Base-by-base conservation (phyloP, 2,113 vertebrate genomes). In the Aepyceros melampus region DNA sequence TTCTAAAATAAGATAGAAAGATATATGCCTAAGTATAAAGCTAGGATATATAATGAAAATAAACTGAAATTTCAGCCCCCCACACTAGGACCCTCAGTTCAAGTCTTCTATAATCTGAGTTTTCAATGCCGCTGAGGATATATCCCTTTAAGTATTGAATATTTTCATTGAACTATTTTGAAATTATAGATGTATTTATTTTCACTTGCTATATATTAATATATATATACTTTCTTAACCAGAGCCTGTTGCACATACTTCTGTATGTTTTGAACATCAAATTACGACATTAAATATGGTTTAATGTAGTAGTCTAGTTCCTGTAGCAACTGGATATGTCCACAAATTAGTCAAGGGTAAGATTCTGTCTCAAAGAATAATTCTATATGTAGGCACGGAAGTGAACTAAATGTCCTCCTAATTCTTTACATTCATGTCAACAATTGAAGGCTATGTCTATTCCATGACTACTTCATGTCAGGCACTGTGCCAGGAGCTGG, bases 211-310 rank as follows among this genome's bases (percentile, higher is more conserved):
- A n/a, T 94, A 53, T 53, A 53, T 55, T 23, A 36, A 53, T 51
- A 81, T 81, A 53, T 53, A 36, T 83, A 25, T 45, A 23, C 49
- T 33, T 87, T 83, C 62, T 89, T 92, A 89, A 79, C 23, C 55
- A 94, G n/a, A 89, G 29, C 11, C n/a, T n/a, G 6, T 64, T 87
- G 7, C 25, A 79, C 1, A 43, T 47, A 87, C 71, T 74, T 81
- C 31, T 40, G 12, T 89, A 23, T 84, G 8, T 67, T 88, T 51
- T 91, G 55, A 78, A 31, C 14, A 56, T 58, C 91, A 87, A 87
- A 78, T 97, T 86, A 56, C n/a, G 29, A 97, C 81, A 82, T 31
- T 5, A 90, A 90, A 92, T 87, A 31, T 89, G 29, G 23, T 95
- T 96, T 88, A 64, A 82, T 53, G 31, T 94, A 58, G 14, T 87